Evolutionary conservation across 1,140 invertebrate genomes (phyloP).

Genomic region (Drosophila tristis): DNA sequence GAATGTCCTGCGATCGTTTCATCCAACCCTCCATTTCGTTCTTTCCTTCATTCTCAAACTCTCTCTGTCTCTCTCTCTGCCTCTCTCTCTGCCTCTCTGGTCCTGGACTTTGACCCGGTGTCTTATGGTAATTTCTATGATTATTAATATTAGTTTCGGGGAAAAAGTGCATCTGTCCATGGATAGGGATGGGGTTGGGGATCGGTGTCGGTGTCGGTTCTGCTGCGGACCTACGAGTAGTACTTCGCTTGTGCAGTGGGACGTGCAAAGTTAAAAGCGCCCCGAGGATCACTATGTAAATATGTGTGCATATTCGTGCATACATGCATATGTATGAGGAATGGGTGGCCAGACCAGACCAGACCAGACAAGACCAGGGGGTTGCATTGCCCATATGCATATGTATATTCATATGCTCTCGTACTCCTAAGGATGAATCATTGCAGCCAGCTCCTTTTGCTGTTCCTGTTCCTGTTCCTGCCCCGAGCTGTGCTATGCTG

Average conservation of each 20-base stretch:
- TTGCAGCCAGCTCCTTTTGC: too few relatives aligned
- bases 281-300: constrained; percentile 61
- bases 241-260: constrained; percentile 46
- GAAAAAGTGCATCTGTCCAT: constrained; percentile 73
- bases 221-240: too few relatives aligned
- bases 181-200: neutral
- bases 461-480: too few relatives aligned
- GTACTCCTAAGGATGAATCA: too few relatives aligned
- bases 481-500: too few relatives aligned
- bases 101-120: constrained; percentile 28
- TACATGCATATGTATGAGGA: too few relatives aligned
- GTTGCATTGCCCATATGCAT: neutral
- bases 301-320: constrained; percentile 1
- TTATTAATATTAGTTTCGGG: constrained; percentile 64
- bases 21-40: neutral
- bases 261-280: constrained; percentile 76
- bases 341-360: constrained; percentile 5
- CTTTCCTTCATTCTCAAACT: constrained; percentile 3
- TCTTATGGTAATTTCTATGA: constrained; percentile 78
- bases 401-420: too few relatives aligned
- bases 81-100: neutral
- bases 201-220: neutral
- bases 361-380: constrained; percentile 13
- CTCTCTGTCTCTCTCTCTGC: neutral
- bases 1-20: constrained; percentile 36